phyloP scores from a whole-genome alignment of 1,140 invertebrate species.

The Dinoponera quadriceps region DNA sequence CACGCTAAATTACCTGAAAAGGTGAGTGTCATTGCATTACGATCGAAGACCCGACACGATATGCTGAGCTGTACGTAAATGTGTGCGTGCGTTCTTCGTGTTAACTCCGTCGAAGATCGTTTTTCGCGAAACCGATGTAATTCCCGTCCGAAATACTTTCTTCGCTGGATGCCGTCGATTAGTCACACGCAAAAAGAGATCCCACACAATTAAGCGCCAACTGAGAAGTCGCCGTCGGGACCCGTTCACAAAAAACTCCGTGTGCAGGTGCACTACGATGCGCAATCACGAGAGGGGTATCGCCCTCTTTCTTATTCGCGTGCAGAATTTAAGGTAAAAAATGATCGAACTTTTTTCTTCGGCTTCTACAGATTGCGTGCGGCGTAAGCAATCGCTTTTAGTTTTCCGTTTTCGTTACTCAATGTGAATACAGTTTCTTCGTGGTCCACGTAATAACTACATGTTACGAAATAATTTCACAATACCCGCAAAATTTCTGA shows the following conservation, averaged over 20 bases:
- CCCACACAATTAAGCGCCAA: conserved; percentile 34
- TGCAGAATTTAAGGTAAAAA: conserved; percentile 20
- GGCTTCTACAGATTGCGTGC: not conserved
- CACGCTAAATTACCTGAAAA: not conserved
- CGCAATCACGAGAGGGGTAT: not conserved
- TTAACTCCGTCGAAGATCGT: not conserved
- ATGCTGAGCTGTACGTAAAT: not conserved
- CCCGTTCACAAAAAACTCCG: not conserved
- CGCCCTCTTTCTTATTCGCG: conserved; percentile 7
- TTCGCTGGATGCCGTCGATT: conserved; percentile 18
- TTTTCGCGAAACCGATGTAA: conserved; percentile 9
- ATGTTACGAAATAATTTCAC: not conserved
- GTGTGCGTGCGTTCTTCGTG: not conserved
- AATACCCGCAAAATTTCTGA: not conserved
- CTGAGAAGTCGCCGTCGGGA: conserved; percentile 16
- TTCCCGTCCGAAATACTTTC: conserved; percentile 26
- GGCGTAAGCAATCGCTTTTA: not conserved
- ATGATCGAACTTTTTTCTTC: conserved; percentile 6
- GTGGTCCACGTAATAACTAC: not conserved
- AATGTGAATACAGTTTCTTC: not conserved
- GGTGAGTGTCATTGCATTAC: not conserved
- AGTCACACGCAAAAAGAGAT: conserved; percentile 25
- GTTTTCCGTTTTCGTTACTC: not conserved
- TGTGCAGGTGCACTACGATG: conserved; percentile 17
- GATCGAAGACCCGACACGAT: conserved; percentile 1